Base-by-base conservation (phyloP, 1,140 invertebrate genomes). In the Cyclina sinensis region DNA sequence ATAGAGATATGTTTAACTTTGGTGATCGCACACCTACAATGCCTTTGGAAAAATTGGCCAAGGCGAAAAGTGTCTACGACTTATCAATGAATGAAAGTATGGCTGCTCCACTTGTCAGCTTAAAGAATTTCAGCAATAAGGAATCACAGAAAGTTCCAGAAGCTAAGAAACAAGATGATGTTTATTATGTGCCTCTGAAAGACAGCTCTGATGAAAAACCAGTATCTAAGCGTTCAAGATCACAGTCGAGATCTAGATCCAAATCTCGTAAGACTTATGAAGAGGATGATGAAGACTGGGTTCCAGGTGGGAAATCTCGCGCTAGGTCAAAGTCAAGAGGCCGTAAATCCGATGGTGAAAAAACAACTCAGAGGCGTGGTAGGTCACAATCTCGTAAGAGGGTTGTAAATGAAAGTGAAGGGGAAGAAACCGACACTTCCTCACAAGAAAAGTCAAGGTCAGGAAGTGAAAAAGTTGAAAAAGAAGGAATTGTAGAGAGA, bases 1-100 rank as follows among this genome's bases (percentile, higher is more conserved):
- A 87, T 39, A 37, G 85, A 70, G 85, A 87, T 70, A 87, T 87
- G 85, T 87, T 87, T 37, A 87, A 80, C 39, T 87, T 87, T 80
- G 85, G 85, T 0, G 85, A 87, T 48, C 30, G 85, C 18, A 80
- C 74, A 9, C 85, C 85, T 7, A 87, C 85, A 27, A 51, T 87
- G 30, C 76, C 85, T 1, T 32, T 87, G 35, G 76, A 79, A 16
- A 68, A 79, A 70, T 24, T 86, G n/a, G 70, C 54, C 27, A 86
- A 86, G 51, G n/a, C 84, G 11, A 83, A 68, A 30, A 83, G 27
- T 46, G 76, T 87, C 9, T 87, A 79, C 54, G 85, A 87, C 43
- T 35, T 87, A n/a, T 79, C 85, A 59, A 87, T 87, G 73, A 87
- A 87, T 80, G 85, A 87, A 46, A 79, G 48, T 46, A 43, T 80